Conservation (phyloP, 1,140 invertebrate species). For the Penaeus chinensis region DNA sequence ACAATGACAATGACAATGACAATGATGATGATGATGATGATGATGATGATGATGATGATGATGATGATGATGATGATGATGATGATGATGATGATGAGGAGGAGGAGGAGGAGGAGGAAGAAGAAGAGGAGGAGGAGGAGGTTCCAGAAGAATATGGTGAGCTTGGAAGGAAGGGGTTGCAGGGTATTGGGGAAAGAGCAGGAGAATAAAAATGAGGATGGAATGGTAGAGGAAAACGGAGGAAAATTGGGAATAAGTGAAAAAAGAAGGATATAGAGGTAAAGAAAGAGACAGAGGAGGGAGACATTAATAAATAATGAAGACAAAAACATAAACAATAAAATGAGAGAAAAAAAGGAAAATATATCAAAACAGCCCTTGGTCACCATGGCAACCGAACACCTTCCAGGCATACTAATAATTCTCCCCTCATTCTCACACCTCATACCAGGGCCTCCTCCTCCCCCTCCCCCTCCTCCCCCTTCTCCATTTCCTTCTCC, state of each 20-base stretch:
- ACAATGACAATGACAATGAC: too few species aligned
- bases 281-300: conserved; percentile 13
- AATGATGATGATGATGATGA: too few species aligned
- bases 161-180: background rate
- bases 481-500: too few species aligned
- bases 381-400: too few species aligned
- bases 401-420: too few species aligned
- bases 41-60: too few species aligned
- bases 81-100: too few species aligned
- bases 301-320: background rate
- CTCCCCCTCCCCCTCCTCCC: too few species aligned
- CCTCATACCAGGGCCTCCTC: too few species aligned
- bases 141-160: background rate
- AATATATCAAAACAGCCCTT: background rate
- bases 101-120: background rate
- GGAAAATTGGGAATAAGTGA: background rate
- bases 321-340: background rate
- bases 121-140: background rate
- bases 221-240: background rate
- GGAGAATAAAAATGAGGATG: background rate
- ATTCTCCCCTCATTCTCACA: too few species aligned
- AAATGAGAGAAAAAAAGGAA: background rate
- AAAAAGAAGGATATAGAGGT: conserved; percentile 1
- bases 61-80: too few species aligned
- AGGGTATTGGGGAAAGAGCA: background rate